Base-by-base conservation (phyloP, 2,888 invertebrate species). In the Zaprionus lineosus region DNA sequence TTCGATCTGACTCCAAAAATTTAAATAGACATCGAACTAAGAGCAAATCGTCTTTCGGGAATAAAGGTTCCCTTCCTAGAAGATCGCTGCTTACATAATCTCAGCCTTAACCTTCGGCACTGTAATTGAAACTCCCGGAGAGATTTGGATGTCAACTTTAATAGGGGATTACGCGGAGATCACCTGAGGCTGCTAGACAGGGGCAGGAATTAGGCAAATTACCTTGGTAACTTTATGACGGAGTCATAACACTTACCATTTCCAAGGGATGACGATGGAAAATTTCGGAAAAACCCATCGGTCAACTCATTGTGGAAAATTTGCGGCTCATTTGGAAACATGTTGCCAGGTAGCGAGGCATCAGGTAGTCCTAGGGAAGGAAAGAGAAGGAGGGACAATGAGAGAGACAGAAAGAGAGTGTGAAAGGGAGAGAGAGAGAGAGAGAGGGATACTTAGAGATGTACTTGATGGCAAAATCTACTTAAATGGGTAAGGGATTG, bases 281-380 rank as follows among this genome's bases (percentile, higher is more conserved):
- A 36, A 26, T 3, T 4, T 9, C 37, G 84, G 77, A 51, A 79
- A 78, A 78, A 72, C 83, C 78, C 76, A 39, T 12, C 36, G 47
- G 8, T 29, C 36, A 64, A 65, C 65, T 79, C 78, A 78, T 78
- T 84, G 83, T 78, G 78, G 78, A 78, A 83, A 83, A 72, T 84
- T 83, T 75, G 83, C 44, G 83, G 85, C 70, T 65, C 60, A 84
- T 75, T 71, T 74, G 47, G 58, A 33, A 29, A 2, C 15, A 19
- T 31, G 24, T 29, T 2, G 4, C 46, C 69, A 73, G 74, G 74
- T 73, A 69, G 50, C 11, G 18, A 8, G n/a, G 8, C 9, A 33
- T 48, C 73, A 69, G 68, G 73, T 68, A 69, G 51, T 19, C 12
- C 12, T 4, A 12, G 5, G n/a, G 24, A 8, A 29, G 46, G 19